A percentile compares a stretch with the other conserved stretches of the same genome.
Evolutionary conservation across 2,797 vertebrate genomes (phyloP).

Genomic region (Cheracebus regulus): DNA sequence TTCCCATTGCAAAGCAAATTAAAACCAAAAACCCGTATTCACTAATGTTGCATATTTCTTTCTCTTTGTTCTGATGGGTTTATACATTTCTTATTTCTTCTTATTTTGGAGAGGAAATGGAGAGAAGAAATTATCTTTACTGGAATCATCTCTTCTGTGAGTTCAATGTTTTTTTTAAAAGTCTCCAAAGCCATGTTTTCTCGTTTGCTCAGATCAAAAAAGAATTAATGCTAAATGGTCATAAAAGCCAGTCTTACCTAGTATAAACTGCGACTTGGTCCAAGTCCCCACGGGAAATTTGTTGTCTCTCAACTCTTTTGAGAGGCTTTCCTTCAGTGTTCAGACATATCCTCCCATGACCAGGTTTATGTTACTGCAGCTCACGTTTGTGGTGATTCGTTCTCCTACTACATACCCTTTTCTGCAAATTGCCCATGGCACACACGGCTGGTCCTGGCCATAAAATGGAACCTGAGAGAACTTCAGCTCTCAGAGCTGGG

Average conservation of each 20-base stretch:
- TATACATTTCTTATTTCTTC: neutral
- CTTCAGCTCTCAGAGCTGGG: neutral
- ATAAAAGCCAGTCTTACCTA: neutral
- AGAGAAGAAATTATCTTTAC: neutral
- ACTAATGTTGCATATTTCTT: neutral
- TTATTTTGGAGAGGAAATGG: neutral
- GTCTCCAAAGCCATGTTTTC: neutral
- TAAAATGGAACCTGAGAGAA: neutral
- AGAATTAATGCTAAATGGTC: neutral
- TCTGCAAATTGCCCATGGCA: neutral
- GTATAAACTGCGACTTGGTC: neutral
- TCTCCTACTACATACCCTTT: neutral
- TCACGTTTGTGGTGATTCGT: neutral
- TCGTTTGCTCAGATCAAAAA: neutral
- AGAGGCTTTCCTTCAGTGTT: neutral
- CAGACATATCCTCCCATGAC: neutral
- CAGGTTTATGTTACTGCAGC: neutral
- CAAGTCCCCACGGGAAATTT: neutral
- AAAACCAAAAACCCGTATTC: neutral
- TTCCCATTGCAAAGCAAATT: constrained; percentile 29
- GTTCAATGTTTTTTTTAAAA: neutral
- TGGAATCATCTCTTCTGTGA: neutral
- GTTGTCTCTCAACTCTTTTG: neutral
- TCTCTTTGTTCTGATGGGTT: neutral
- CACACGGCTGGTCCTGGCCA: neutral